Base-by-base conservation (phyloP, 1,140 invertebrate genomes). In the Lamellibrachia luymesi region DNA sequence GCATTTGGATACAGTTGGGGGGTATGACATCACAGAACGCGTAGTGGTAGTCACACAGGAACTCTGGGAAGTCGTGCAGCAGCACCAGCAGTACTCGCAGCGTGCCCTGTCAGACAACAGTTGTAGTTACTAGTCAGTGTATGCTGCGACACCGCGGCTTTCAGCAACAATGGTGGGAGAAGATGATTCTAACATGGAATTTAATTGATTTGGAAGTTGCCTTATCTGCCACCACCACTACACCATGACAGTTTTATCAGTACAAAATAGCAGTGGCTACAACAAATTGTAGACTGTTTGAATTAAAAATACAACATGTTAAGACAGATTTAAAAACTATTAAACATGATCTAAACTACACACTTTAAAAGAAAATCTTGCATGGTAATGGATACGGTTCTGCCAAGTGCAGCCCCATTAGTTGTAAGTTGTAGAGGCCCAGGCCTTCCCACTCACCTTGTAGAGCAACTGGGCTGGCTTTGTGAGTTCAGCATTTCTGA, bases 21-120 rank as follows among this genome's bases (percentile, higher is more conserved):
- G 99, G 99, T 95, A 99, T 99, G 90, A 98, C 98, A 96, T 99
- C 99, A 96, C 99, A 99, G 96, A 99, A 99, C n/a, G 98, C 98
- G 95, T 99, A 99, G 96, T 99, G 99, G 96, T 99, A 99, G 95
- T 99, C 99, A 95, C 99, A 99, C 50, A 99, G 97, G 95, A 99
- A 99, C 96, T 99, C 99, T 0, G 99, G 99, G 96, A 99, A 99
- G 96, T 99, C 99, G 95, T 99, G 99, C 2, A 99, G 97, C 22
- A 99, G 97, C 0, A 99, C 98, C 22, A 99, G 96, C n/a, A 99
- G 96, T 0, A 99, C 98, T 93, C 99, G 97, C 8, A 99, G 96
- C 5, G 99, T 99, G 91, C 99, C 99, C 97, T 99, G 90, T 2
- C 7, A 90, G 38, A 93, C 27, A 93, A 50, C 2, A 50, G 51